Evolutionary conservation across 2,113 vertebrate species (phyloP).

Genomic region (Lutjanus erythropterus): DNA sequence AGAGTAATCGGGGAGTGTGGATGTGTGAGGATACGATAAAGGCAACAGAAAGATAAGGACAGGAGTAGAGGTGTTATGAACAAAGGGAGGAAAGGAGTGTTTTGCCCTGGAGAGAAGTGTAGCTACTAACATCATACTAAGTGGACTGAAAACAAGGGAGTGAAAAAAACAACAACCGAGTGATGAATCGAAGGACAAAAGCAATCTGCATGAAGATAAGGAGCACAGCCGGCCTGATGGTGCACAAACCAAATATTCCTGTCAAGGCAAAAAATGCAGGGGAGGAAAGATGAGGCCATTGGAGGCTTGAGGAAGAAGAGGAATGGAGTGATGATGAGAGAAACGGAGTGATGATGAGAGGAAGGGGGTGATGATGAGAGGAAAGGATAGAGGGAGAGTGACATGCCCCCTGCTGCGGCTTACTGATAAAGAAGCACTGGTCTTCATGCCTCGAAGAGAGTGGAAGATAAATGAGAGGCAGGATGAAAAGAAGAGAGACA

Average conservation of each 20-base stretch:
- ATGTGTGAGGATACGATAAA: constrained; percentile 26
- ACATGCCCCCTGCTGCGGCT: constrained; percentile 63
- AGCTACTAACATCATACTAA: constrained; percentile 5
- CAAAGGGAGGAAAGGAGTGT: constrained; percentile 8
- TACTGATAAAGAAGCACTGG: constrained; percentile 68
- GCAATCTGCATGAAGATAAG: constrained; percentile 36
- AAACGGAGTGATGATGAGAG: constrained; percentile 26
- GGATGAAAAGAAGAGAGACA: constrained; percentile 55
- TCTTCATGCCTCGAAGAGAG: constrained; percentile 54
- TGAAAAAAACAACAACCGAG: not conserved
- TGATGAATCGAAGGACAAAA: constrained; percentile 26
- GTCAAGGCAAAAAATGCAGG: constrained; percentile 31
- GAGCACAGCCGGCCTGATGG: constrained; percentile 16
- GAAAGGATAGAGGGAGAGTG: constrained; percentile 40
- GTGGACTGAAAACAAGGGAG: constrained; percentile 10
- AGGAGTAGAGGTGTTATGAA: constrained; percentile 17
- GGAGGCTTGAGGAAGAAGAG: constrained; percentile 13
- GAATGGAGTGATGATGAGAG: constrained; percentile 36
- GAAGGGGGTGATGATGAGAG: constrained; percentile 49
- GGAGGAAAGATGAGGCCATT: constrained; percentile 16
- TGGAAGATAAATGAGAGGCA: constrained; percentile 61
- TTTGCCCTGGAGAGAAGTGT: not conserved
- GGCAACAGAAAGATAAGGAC: constrained; percentile 14
- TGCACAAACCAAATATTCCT: constrained; percentile 34
- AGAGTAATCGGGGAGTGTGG: not conserved